Conservation (phyloP, 2,888 invertebrate genomes). For the Dicycla oo region DNA sequence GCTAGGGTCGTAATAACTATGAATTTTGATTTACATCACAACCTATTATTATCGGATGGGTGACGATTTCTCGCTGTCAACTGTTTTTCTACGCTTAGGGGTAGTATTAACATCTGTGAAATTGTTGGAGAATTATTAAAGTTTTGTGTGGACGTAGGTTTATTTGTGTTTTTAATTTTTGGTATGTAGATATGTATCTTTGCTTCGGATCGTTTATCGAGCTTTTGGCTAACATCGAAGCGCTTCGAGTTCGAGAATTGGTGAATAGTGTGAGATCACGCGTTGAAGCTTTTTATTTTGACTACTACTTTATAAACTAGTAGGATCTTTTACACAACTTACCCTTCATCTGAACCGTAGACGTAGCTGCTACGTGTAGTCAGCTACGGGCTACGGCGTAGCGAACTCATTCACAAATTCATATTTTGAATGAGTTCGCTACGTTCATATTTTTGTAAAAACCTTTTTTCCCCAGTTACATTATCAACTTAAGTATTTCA, state of each 20-base stretch:
- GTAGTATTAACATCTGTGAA: conserved; percentile 80
- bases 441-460: no score
- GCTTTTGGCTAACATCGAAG: no score
- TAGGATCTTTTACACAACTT: no score
- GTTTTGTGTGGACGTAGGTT: conserved; percentile 60
- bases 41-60: conserved; percentile 79
- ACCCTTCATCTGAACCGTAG: no score
- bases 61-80: conserved; percentile 76
- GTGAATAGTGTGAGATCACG: no score
- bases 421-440: no score
- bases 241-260: no score
- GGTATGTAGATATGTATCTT: neutral
- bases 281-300: no score
- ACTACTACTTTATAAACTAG: no score
- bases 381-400: conserved; percentile 8
- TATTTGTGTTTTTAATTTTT: conserved; percentile 3
- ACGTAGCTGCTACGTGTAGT: neutral
- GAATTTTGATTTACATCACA: conserved; percentile 82
- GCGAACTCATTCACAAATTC: no score
- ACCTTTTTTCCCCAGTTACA: neutral
- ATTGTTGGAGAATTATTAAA: conserved; percentile 78
- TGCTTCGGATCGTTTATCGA: no score
- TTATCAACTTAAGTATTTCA: neutral
- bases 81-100: conserved; percentile 64
- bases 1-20: conserved; percentile 79